A percentile compares a stretch with the other conserved stretches of the same genome.
Evolutionary conservation across 2,797 vertebrate genomes (phyloP).

Genomic region (Onychomys leucogaster): DNA sequence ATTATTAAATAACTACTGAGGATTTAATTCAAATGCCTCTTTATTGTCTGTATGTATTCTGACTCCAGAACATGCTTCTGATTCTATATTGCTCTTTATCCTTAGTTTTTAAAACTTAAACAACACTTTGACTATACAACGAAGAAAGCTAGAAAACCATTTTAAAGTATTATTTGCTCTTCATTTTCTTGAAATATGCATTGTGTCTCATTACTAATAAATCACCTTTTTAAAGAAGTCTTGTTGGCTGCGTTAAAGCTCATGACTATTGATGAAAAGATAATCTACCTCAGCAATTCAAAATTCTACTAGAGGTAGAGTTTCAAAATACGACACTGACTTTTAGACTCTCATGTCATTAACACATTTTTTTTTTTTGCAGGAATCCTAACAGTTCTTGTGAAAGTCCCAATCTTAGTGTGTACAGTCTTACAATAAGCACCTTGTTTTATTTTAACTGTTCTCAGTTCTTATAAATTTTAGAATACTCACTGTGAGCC

Average conservation of each 20-base stretch:
- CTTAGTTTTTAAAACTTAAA: neutral
- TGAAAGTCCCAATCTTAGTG: neutral
- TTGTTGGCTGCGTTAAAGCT: neutral
- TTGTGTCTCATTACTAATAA: neutral
- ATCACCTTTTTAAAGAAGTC: neutral
- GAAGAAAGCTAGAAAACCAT: neutral
- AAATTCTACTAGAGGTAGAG: neutral
- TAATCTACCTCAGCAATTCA: neutral
- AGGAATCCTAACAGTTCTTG: neutral
- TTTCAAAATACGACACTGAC: neutral
- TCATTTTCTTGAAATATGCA: neutral
- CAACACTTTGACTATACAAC: neutral
- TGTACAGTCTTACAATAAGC: neutral
- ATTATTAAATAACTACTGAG: neutral
- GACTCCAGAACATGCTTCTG: too few species aligned
- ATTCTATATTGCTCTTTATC: neutral
- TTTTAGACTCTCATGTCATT: neutral
- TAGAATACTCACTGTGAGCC: neutral
- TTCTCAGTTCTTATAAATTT: neutral
- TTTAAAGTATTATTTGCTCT: neutral
- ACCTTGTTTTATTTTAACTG: neutral
- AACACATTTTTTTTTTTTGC: neutral
- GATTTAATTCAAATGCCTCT: neutral
- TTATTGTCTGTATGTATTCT: too few species aligned
- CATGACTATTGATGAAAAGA: neutral